Conservation (phyloP, 2,113 vertebrate genomes). For the Coreoperca whiteheadi region DNA sequence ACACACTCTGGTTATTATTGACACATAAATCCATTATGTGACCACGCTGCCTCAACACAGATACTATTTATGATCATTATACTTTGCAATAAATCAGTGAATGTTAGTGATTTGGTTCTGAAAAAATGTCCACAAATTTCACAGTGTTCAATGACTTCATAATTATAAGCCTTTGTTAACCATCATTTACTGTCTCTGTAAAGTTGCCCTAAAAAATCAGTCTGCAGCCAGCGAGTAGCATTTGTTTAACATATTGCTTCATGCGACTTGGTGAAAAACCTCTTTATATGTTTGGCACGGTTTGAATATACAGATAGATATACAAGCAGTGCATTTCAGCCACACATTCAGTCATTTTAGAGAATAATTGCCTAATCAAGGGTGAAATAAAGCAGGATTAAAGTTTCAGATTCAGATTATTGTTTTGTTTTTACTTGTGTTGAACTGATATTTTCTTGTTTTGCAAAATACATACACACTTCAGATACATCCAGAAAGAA, state of each 20-base stretch:
- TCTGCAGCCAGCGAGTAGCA: slow-evolving; percentile 27
- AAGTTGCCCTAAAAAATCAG: slow-evolving; percentile 31
- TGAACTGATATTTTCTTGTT: neutral
- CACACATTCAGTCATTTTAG: slow-evolving; percentile 36
- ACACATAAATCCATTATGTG: slow-evolving; percentile 6
- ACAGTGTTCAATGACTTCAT: slow-evolving; percentile 73
- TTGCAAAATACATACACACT: slow-evolving; percentile 49
- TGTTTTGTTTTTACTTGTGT: slow-evolving; percentile 14
- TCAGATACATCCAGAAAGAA: slow-evolving; percentile 53
- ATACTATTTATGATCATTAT: slow-evolving; percentile 10
- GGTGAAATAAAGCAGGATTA: slow-evolving; percentile 15
- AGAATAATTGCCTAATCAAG: slow-evolving; percentile 17
- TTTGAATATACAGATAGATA: slow-evolving; percentile 70
- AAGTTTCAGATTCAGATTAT: slow-evolving; percentile 20
- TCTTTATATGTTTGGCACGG: slow-evolving; percentile 77
- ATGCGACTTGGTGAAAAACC: slow-evolving; percentile 76
- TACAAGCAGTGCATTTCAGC: slow-evolving; percentile 72
- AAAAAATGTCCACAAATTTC: slow-evolving; percentile 65
- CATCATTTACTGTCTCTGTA: slow-evolving; percentile 24
- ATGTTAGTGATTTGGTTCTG: slow-evolving; percentile 44
- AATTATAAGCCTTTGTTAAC: slow-evolving; percentile 18
- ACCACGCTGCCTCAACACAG: slow-evolving; percentile 23
- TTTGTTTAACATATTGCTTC: slow-evolving; percentile 74
- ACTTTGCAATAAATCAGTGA: slow-evolving; percentile 31
- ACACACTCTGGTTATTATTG: slow-evolving; percentile 10